These are phyloP conservation scores for Nasonovia ribisnigri DNA, from an alignment of 2,888 invertebrate species.

Conservation along the genomic window DNA sequence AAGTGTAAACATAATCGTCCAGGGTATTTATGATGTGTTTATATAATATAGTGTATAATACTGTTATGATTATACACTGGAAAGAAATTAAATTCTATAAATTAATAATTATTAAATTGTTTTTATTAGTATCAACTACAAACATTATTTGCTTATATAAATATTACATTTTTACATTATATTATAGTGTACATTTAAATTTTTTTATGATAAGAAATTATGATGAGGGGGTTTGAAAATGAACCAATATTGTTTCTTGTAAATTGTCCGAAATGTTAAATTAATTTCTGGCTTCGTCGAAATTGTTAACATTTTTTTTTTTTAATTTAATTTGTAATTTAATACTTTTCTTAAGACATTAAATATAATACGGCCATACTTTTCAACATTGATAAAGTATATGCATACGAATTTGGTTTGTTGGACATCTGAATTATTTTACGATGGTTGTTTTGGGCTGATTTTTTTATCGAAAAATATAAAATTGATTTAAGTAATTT, in stretches of 20 bases:
- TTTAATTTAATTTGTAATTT: neutral
- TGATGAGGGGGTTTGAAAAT: too few relatives aligned
- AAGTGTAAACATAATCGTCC: neutral
- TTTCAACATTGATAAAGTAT: neutral
- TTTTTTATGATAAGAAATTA: too few relatives aligned
- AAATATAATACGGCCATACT: neutral
- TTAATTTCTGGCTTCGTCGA: too few relatives aligned
- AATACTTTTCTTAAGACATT: neutral
- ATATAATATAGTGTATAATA: too few relatives aligned
- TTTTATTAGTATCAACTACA: neutral
- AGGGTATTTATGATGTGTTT: neutral
- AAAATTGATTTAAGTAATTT: too few relatives aligned
- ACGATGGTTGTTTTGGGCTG: too few relatives aligned
- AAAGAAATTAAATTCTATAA: neutral
- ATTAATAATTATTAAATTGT: neutral
- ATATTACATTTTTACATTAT: too few relatives aligned
- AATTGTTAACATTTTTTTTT: too few relatives aligned
- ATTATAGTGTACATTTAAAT: too few relatives aligned
- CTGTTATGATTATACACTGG: neutral
- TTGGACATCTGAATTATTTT: neutral
- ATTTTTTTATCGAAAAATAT: neutral
- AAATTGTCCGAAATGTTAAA: too few relatives aligned
- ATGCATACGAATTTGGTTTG: neutral
- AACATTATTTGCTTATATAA: too few relatives aligned
- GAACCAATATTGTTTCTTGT: too few relatives aligned